A percentile compares a stretch with the other conserved stretches of the same genome.
Evolutionary conservation across 2,888 invertebrate species (phyloP).

Genomic region (Pollenia griseotomentosa): DNA sequence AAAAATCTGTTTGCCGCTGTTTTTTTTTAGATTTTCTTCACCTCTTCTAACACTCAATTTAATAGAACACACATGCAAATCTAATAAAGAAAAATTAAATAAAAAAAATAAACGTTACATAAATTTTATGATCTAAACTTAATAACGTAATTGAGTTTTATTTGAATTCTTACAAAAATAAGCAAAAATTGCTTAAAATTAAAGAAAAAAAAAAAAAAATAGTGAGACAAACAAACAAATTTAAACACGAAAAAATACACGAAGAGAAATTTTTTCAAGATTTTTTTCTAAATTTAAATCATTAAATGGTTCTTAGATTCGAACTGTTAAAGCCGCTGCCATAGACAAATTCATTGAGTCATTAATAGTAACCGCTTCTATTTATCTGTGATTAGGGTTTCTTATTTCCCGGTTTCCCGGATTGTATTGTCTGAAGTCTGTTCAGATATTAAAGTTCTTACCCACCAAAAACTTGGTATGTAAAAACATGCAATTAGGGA

Average conservation of each 20-base stretch:
- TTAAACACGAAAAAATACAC: constrained; percentile 22
- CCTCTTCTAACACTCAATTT: constrained; percentile 9
- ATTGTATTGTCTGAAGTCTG: no score
- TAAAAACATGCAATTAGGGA: no score
- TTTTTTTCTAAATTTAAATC: no score
- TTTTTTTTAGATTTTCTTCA: constrained; percentile 6
- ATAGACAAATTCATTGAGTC: no score
- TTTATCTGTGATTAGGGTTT: no score
- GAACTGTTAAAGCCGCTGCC: no score
- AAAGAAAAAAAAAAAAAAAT: constrained; percentile 11
- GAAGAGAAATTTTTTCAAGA: background rate
- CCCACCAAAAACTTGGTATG: no score
- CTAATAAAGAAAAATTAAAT: constrained; percentile 9
- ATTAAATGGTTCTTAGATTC: no score
- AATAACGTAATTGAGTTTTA: constrained; percentile 71
- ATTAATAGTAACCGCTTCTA: no score
- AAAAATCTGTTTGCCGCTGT: constrained; percentile 40
- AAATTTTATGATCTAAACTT: constrained; percentile 65
- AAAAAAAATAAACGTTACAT: constrained; percentile 43
- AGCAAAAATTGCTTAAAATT: constrained; percentile 51
- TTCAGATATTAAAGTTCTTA: no score
- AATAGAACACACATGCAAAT: constrained; percentile 51
- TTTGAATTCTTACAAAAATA: constrained; percentile 55
- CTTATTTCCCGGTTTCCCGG: no score
- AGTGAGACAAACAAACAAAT: background rate